phyloP scores from a whole-genome alignment of 2,797 vertebrate genomes.

The Ctenosaura bakeri region DNA sequence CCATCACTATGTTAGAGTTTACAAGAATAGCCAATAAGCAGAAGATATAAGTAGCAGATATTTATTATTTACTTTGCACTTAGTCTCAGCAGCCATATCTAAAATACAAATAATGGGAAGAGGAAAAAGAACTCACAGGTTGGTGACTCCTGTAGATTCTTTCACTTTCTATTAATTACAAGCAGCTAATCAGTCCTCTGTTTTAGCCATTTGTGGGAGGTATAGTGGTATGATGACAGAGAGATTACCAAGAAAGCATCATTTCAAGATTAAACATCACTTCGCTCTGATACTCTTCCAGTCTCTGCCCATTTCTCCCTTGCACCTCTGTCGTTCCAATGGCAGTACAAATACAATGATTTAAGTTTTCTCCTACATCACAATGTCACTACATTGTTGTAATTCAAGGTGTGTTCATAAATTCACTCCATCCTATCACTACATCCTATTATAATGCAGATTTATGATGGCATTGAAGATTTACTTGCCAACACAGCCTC shows the following conservation, averaged over 20 bases:
- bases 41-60: neutral
- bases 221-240: neutral
- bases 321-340: neutral
- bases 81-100: neutral
- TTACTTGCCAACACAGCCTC: slow-evolving; percentile 5
- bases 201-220: neutral
- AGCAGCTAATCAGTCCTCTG: no score
- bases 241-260: neutral
- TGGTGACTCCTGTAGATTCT: neutral
- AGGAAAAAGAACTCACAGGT: neutral
- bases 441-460: neutral
- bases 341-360: slow-evolving; percentile 1
- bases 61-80: neutral
- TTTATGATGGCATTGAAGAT: neutral
- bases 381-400: neutral
- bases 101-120: neutral
- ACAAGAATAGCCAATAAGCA: neutral
- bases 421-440: neutral
- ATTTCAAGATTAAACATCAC: neutral
- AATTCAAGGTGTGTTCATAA: slow-evolving; percentile 20
- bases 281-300: neutral
- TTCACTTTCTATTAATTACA: neutral
- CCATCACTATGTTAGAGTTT: neutral
- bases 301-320: neutral
- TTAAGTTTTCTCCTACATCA: slow-evolving; percentile 8